Percentiles rank a stretch among this genome's conserved stretches.
Evolutionary conservation across 1,140 invertebrate species (phyloP).

Genomic region (Adelges cooleyi): DNA sequence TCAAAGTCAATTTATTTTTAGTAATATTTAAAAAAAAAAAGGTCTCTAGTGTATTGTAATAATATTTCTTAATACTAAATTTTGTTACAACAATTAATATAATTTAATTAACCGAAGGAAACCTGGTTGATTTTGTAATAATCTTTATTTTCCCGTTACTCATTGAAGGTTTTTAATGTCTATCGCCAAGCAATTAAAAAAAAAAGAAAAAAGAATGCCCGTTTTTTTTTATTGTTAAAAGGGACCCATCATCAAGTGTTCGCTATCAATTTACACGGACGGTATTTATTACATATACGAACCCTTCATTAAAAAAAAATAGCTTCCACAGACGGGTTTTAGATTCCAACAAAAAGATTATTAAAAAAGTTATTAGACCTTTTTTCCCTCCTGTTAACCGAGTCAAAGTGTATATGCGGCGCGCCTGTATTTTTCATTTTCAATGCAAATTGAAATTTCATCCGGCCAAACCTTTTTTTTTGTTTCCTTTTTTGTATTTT

Average conservation of each 20-base stretch:
- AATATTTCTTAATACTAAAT: no score
- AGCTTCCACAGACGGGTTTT: neutral
- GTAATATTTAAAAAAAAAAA: no score
- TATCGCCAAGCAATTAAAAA: no score
- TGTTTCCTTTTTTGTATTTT: neutral
- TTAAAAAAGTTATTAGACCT: conserved; percentile 28
- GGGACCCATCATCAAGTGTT: neutral
- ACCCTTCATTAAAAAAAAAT: neutral
- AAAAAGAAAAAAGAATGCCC: no score
- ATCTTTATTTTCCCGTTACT: no score
- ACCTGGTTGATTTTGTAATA: no score
- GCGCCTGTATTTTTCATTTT: conserved; percentile 10
- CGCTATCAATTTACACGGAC: conserved; percentile 9
- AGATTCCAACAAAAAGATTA: conserved; percentile 22
- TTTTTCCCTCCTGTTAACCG: neutral
- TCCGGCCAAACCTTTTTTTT: neutral
- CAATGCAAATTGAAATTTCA: conserved; percentile 19
- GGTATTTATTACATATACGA: conserved; percentile 10
- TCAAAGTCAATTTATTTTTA: no score
- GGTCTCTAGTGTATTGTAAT: no score
- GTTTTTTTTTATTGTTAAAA: no score
- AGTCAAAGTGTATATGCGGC: neutral
- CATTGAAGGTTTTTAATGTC: no score
- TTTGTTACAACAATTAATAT: no score
- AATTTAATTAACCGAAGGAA: no score